phyloP scores from a whole-genome alignment of 2,113 vertebrate genomes.

The Caloenas nicobarica region DNA sequence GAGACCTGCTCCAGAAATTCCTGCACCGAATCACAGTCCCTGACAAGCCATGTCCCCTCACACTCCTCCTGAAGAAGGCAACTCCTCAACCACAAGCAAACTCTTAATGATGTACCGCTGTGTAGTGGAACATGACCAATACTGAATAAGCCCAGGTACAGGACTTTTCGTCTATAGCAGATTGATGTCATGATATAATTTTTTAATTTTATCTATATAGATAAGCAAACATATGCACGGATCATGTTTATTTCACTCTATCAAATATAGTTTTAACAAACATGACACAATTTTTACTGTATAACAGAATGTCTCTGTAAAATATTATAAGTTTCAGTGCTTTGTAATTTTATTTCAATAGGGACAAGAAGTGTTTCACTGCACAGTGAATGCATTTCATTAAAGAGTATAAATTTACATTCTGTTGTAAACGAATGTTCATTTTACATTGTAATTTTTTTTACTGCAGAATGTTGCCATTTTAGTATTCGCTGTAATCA shows the following conservation, averaged over 20 bases:
- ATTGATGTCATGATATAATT: not conserved
- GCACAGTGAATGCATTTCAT: slow-evolving; percentile 56
- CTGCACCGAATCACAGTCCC: fast-evolving
- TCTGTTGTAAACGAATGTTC: slow-evolving; percentile 72
- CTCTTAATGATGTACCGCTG: not conserved
- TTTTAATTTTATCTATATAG: not conserved
- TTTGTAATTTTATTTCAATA: slow-evolving; percentile 69
- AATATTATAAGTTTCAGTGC: slow-evolving; percentile 58
- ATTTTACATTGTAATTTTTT: slow-evolving; percentile 71
- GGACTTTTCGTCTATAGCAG: not conserved
- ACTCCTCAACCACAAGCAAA: not conserved
- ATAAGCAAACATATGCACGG: slow-evolving; percentile 38
- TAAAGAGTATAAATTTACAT: slow-evolving; percentile 69
- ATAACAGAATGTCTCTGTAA: slow-evolving; percentile 53
- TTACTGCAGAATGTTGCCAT: slow-evolving; percentile 68
- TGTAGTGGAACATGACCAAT: fast-evolving
- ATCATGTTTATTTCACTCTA: slow-evolving; percentile 52
- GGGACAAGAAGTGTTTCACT: slow-evolving; percentile 60
- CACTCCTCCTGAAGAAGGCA: not conserved
- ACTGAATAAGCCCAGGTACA: not conserved
- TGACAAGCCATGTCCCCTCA: not conserved
- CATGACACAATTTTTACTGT: slow-evolving; percentile 33
- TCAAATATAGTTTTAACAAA: slow-evolving; percentile 60
- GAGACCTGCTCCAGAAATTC: not conserved
- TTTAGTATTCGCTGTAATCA: slow-evolving; percentile 76